A percentile compares a stretch with the other conserved stretches of the same genome.
Evolutionary conservation across 2,797 vertebrate species (phyloP).

Genomic region (Labroides dimidiatus): DNA sequence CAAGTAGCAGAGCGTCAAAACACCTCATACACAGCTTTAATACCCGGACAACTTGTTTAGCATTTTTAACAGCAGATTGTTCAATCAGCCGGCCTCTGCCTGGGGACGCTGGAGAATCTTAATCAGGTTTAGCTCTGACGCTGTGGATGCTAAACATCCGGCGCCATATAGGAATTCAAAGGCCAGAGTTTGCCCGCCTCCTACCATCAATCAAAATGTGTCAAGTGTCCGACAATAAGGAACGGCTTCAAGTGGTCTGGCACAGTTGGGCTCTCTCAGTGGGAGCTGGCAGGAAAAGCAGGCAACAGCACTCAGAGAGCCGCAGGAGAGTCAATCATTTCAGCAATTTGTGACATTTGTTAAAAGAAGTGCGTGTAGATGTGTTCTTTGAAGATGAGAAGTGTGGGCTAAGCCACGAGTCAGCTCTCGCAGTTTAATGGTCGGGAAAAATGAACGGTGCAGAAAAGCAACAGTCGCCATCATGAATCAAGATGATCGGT

Average conservation of each 20-base stretch:
- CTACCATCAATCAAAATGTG: slow-evolving; percentile 69
- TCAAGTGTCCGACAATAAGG: slow-evolving; percentile 57
- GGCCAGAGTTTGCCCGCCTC: slow-evolving; percentile 27
- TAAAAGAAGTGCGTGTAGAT: slow-evolving; percentile 27
- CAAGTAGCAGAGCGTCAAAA: slow-evolving; percentile 83
- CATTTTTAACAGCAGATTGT: slow-evolving; percentile 67
- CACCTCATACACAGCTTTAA: slow-evolving; percentile 75
- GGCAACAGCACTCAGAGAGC: slow-evolving; percentile 43
- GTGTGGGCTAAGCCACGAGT: slow-evolving; percentile 11
- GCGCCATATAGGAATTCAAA: slow-evolving; percentile 45
- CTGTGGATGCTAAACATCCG: slow-evolving; percentile 43
- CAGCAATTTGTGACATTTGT: slow-evolving; percentile 58
- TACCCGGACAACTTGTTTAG: slow-evolving; percentile 56
- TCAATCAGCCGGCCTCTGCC: slow-evolving; percentile 74
- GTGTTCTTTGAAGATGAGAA: slow-evolving; percentile 17
- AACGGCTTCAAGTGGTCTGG: slow-evolving; percentile 59
- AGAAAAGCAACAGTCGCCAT: slow-evolving; percentile 6
- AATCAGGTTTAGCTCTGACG: slow-evolving; percentile 60
- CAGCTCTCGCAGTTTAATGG: not conserved
- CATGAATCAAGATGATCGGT: slow-evolving; percentile 1
- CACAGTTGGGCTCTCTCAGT: slow-evolving; percentile 44
- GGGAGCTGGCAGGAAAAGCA: slow-evolving; percentile 46
- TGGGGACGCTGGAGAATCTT: slow-evolving; percentile 57
- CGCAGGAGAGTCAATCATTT: slow-evolving; percentile 50
- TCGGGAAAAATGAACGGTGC: not conserved